Percentiles rank a stretch among this genome's conserved stretches.
These are phyloP conservation scores for Virgularia gustaviana DNA, from an alignment of 92 coral and sea anemone genomes.

Conservation along the genomic window DNA sequence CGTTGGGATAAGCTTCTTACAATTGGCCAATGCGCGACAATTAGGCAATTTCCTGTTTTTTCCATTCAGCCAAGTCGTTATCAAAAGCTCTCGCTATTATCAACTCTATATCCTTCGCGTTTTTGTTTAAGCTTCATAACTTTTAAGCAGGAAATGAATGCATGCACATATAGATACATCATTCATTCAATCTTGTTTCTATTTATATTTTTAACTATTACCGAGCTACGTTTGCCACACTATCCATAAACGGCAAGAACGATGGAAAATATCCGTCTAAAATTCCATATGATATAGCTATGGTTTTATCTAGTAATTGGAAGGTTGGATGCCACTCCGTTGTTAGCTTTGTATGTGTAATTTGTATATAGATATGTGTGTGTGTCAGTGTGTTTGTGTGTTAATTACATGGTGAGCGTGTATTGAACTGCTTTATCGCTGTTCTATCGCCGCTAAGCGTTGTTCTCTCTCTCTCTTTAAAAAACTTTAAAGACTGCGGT, in stretches of 20 bases:
- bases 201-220: conserved; percentile 19
- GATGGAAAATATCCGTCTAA: no score
- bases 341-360: no score
- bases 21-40: conserved; percentile 95
- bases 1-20: conserved; percentile 83
- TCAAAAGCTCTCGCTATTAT: conserved; percentile 15
- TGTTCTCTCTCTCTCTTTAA: conserved; percentile 22
- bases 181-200: conserved; percentile 21
- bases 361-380: no score
- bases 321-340: conserved; percentile 21
- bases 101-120: neutral
- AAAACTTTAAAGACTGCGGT: conserved; percentile 21
- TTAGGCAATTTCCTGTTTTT: conserved; percentile 87
- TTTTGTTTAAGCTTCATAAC: neutral
- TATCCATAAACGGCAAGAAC: no score
- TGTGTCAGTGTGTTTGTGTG: no score
- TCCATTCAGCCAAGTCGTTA: neutral
- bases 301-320: conserved; percentile 19
- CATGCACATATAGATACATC: neutral
- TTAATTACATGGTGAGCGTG: no score
- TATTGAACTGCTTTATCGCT: conserved; percentile 36
- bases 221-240: no score
- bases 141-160: conserved; percentile 26
- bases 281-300: no score
- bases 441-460: conserved; percentile 32